Evolutionary conservation across 2,888 invertebrate genomes (phyloP).

Genomic region (Agrochola circellaris): DNA sequence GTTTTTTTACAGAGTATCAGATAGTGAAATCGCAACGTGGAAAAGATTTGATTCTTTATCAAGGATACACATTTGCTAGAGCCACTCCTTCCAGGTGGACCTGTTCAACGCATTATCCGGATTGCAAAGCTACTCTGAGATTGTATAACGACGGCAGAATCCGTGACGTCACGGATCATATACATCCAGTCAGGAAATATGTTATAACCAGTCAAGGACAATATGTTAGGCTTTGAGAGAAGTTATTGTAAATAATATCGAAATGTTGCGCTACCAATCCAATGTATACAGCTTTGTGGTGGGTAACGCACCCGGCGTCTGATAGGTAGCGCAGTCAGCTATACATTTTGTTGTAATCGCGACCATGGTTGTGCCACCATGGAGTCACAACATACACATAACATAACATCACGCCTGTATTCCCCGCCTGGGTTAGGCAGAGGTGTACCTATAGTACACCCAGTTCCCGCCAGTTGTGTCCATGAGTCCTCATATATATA

Average conservation of each 20-base stretch:
- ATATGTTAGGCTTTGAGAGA: conserved; percentile 43
- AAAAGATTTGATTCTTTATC: conserved; percentile 68
- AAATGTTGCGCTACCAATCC: background rate
- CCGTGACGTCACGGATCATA: conserved; percentile 27
- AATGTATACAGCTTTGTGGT: background rate
- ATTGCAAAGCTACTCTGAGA: conserved; percentile 48
- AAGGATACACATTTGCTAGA: conserved; percentile 71
- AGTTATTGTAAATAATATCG: background rate
- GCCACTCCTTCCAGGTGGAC: conserved; percentile 60
- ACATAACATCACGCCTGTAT: no score
- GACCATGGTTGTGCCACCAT: no score
- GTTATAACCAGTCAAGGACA: conserved; percentile 43
- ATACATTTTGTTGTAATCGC: background rate
- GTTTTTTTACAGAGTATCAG: conserved; percentile 56
- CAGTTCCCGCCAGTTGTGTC: no score
- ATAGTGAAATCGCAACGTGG: conserved; percentile 71
- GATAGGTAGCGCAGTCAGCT: background rate
- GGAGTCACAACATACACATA: no score
- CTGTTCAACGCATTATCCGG: conserved; percentile 65
- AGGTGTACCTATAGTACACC: no score
- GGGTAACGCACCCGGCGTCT: background rate
- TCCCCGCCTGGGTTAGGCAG: no score
- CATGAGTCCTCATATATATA: background rate
- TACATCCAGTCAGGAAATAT: conserved; percentile 61
- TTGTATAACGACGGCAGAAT: conserved; percentile 35